Percentiles rank a stretch among this genome's conserved stretches.
Evolutionary conservation across 2,113 vertebrate genomes (phyloP).

Genomic region (Chaetodon trifascialis): DNA sequence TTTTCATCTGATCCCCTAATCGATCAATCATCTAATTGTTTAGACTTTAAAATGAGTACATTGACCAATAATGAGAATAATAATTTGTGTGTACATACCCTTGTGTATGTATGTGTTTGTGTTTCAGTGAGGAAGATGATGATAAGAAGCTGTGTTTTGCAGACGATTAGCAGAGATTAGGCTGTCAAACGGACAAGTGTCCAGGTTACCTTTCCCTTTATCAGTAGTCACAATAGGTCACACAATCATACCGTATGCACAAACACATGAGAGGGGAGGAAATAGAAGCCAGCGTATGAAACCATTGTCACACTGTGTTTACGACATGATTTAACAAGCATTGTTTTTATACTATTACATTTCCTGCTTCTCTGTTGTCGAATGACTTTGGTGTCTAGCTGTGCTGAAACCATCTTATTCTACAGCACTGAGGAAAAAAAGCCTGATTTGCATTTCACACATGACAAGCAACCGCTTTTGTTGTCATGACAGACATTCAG

Average conservation of each 20-base stretch:
- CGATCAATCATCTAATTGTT: too few species aligned
- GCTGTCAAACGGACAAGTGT: conserved; percentile 43
- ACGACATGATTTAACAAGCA: not conserved
- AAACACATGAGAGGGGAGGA: conserved; percentile 7
- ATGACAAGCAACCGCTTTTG: not conserved
- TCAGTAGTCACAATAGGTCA: conserved; percentile 17
- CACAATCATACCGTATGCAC: not conserved
- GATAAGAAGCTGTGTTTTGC: conserved; percentile 50
- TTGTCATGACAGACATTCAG: not conserved
- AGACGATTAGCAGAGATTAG: conserved; percentile 65
- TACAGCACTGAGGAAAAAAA: not conserved
- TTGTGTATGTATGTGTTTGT: conserved; percentile 14
- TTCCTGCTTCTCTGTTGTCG: not conserved
- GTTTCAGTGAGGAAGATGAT: not conserved
- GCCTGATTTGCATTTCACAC: conserved; percentile 9
- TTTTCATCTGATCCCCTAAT: not conserved
- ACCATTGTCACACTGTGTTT: not conserved
- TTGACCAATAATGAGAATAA: not conserved
- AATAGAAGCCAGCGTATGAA: not conserved
- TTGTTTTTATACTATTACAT: not conserved
- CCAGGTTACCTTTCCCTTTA: conserved; percentile 57
- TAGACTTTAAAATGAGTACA: not conserved
- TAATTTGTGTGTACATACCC: too few species aligned
- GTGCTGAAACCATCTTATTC: not conserved
- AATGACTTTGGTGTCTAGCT: not conserved